phyloP scores from a whole-genome alignment of 2,113 vertebrate genomes.

The Scortum barcoo region DNA sequence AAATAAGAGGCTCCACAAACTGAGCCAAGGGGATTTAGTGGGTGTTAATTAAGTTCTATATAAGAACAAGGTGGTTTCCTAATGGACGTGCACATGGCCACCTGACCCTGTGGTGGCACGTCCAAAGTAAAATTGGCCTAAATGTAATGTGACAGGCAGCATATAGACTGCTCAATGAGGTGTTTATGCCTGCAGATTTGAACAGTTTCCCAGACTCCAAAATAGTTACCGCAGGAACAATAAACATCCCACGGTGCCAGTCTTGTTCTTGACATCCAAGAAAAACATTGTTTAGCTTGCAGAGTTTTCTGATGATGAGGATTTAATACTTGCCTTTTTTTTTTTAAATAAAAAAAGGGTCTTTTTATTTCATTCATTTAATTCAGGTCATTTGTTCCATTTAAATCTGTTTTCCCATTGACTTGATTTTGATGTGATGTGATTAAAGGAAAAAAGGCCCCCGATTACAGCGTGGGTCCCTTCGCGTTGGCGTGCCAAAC shows the following conservation, averaged over 20 bases:
- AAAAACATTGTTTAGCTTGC: slow-evolving; percentile 31
- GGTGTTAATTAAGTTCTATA: not conserved
- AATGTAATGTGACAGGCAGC: slow-evolving; percentile 11
- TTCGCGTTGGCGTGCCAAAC: slow-evolving; percentile 25
- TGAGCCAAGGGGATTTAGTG: not conserved
- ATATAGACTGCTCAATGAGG: slow-evolving; percentile 1
- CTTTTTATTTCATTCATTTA: too few species aligned
- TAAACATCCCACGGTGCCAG: slow-evolving; percentile 50
- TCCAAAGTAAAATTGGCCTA: slow-evolving; percentile 5
- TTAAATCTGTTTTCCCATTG: slow-evolving; percentile 15
- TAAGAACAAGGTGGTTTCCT: not conserved
- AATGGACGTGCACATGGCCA: not conserved
- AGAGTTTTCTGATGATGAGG: slow-evolving; percentile 16
- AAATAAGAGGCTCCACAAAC: not conserved
- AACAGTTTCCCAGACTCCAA: slow-evolving; percentile 50
- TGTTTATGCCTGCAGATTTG: slow-evolving; percentile 40
- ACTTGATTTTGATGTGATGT: slow-evolving; percentile 23
- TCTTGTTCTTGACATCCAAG: slow-evolving; percentile 28
- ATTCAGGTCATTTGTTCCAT: not conserved
- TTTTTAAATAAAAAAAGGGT: too few species aligned
- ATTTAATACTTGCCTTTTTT: slow-evolving; percentile 15
- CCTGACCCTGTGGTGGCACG: not conserved
- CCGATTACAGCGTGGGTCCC: not conserved
- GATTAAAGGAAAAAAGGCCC: not conserved
- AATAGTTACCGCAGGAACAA: slow-evolving; percentile 59